Base-by-base conservation (phyloP, 2,888 invertebrate genomes). In the Cephonodes hylas region DNA sequence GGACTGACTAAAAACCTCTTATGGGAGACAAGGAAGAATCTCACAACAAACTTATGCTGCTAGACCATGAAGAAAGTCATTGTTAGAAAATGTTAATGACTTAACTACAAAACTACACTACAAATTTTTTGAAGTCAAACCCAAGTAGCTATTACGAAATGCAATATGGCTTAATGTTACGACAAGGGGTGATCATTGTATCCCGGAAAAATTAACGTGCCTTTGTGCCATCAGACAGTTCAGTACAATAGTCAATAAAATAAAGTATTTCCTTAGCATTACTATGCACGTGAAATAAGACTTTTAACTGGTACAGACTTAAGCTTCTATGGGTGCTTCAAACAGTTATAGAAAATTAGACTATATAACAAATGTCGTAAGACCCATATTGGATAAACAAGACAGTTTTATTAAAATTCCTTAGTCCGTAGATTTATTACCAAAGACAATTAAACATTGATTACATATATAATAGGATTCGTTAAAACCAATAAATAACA, bases 371-470 rank as follows among this genome's bases (percentile, higher is more conserved):
- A 18, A 27, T 45, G 3, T 0, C 20, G 60, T 69, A 77, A 66
- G 71, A 75, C 69, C 53, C 46, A 62, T 61, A 62, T 67, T 71
- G 1, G 31, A 42, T 64, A 61, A 46, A 63, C 25, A 53, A 59
- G 62, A 68, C 65, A 66, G 73, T 77, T 76, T 75, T 75, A 75
- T 72, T 74, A 66, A 61, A 61, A 60, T 63, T 66, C 79, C 77
- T 73, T 74, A 73, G 68, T 68, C 72, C 69, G 67, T 66, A 78
- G 81, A 87, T 87, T 86, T 86, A 86, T 84, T 75, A 75, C 76
- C 4, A 66, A 70, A 74, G 75, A 81, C 82, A 84, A 84, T 86
- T 85, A 86, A 81, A 75, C 78, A 77, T 80, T 79, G 83, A 84
- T 85, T 83, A 83, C 74, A 70, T 67, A 68, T 72, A 73, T 74